phyloP scores from a whole-genome alignment of 2,113 vertebrate species.

The Malurus elegans region DNA sequence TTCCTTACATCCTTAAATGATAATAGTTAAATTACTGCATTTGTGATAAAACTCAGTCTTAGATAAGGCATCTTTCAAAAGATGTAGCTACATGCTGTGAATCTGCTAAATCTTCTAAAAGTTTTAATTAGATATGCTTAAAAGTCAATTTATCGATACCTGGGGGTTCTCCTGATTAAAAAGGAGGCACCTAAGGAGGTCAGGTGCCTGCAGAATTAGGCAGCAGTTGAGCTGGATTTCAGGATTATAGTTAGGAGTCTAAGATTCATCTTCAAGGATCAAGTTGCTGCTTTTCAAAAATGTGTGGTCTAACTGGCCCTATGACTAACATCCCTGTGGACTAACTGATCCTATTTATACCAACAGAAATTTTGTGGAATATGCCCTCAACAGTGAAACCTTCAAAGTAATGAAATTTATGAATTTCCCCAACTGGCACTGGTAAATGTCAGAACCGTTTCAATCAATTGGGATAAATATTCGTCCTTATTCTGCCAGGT shows the following conservation, averaged over 20 bases:
- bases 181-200: background rate
- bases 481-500: background rate
- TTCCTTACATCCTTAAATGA: background rate
- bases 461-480: background rate
- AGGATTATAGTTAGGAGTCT: background rate
- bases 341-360: background rate
- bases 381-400: background rate
- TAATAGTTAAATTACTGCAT: background rate
- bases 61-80: background rate
- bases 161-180: background rate
- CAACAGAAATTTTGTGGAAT: background rate
- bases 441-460: background rate
- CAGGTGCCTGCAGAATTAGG: background rate
- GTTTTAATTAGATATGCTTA: background rate
- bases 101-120: background rate
- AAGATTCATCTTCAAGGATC: background rate
- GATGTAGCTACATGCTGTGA: background rate
- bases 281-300: background rate
- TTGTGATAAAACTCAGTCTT: background rate
- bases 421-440: background rate
- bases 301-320: background rate
- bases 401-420: background rate
- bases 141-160: background rate
- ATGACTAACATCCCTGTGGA: too few species aligned
- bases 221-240: background rate